phyloP scores from a whole-genome alignment of 2,888 invertebrate species.

The Anaspis maculata region DNA sequence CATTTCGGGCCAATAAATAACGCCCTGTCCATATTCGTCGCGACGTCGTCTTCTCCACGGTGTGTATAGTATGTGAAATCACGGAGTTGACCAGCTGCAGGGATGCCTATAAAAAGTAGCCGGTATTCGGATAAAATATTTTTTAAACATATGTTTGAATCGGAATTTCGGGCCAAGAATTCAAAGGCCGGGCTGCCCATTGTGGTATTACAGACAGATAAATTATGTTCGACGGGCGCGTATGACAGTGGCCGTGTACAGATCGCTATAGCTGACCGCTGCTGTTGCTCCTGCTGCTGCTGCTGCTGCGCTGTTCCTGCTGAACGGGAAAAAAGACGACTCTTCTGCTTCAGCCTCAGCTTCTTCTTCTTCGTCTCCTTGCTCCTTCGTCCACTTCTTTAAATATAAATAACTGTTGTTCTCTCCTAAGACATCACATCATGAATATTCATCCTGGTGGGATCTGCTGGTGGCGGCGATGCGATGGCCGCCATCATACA shows the following conservation, averaged over 20 bases:
- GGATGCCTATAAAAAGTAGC: slow-evolving; percentile 30
- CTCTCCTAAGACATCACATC: slow-evolving; percentile 23
- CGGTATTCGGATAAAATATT: slow-evolving; percentile 42
- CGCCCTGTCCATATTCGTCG: slow-evolving; percentile 26
- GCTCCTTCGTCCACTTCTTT: too few species aligned
- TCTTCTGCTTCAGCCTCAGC: too few species aligned
- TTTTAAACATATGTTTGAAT: slow-evolving; percentile 43
- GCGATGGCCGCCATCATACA: slow-evolving; percentile 8
- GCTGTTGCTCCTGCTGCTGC: too few species aligned
- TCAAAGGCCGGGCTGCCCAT: slow-evolving; percentile 39
- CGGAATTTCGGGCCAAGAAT: slow-evolving; percentile 41
- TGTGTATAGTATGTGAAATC: slow-evolving; percentile 26
- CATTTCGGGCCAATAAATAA: slow-evolving; percentile 22
- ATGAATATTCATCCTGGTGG: slow-evolving; percentile 26
- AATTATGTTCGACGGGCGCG: slow-evolving; percentile 43
- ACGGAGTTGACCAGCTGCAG: slow-evolving; percentile 32
- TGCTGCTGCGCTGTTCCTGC: too few species aligned
- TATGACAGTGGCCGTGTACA: slow-evolving; percentile 40
- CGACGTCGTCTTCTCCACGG: slow-evolving; percentile 16
- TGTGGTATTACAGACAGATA: slow-evolving; percentile 43
- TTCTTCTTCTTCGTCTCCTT: too few species aligned
- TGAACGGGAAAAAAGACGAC: slow-evolving; percentile 13
- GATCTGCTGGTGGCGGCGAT: slow-evolving; percentile 3
- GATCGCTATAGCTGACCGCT: slow-evolving; percentile 12
- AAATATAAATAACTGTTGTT: slow-evolving; percentile 36